phyloP scores from a whole-genome alignment of 1,140 invertebrate species.

The Leptoteleia sp. region DNA sequence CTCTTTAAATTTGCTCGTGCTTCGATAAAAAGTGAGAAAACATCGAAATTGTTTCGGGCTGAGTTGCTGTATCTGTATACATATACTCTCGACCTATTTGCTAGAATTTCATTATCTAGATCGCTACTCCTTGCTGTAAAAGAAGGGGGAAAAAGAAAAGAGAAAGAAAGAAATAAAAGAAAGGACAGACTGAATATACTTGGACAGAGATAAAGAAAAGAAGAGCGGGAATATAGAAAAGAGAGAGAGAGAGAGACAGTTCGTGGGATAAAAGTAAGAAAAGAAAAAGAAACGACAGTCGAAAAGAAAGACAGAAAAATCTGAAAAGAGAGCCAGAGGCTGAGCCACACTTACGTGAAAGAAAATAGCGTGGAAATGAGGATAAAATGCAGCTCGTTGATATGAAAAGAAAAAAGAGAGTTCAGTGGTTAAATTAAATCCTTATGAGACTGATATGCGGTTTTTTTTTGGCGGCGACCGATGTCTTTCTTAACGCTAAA shows the following conservation, averaged over 20 bases:
- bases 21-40: conserved; percentile 47
- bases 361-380: conserved; percentile 81
- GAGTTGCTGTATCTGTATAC: conserved; percentile 54
- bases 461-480: conserved; percentile 10
- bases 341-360: conserved; percentile 79
- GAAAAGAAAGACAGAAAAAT: conserved; percentile 59
- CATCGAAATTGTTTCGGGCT: conserved; percentile 61
- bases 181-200: conserved; percentile 11
- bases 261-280: conserved; percentile 27
- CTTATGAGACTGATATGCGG: conserved; percentile 46
- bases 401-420: conserved; percentile 78
- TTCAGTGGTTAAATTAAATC: conserved; percentile 76
- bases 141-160: conserved; percentile 62
- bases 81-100: conserved; percentile 67
- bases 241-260: conserved; percentile 34
- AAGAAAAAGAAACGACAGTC: conserved; percentile 32
- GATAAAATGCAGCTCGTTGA: conserved; percentile 79
- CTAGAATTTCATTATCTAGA: conserved; percentile 69
- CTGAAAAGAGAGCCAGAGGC: conserved; percentile 70
- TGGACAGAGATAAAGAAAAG: conserved; percentile 2
- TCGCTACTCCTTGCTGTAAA: conserved; percentile 68
- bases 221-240: conserved; percentile 9
- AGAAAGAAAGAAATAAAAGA: conserved; percentile 50
- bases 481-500: conserved; percentile 65
- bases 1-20: conserved; percentile 22